Conservation (phyloP, 2,888 invertebrate genomes). For the Eucera pruinosa region DNA sequence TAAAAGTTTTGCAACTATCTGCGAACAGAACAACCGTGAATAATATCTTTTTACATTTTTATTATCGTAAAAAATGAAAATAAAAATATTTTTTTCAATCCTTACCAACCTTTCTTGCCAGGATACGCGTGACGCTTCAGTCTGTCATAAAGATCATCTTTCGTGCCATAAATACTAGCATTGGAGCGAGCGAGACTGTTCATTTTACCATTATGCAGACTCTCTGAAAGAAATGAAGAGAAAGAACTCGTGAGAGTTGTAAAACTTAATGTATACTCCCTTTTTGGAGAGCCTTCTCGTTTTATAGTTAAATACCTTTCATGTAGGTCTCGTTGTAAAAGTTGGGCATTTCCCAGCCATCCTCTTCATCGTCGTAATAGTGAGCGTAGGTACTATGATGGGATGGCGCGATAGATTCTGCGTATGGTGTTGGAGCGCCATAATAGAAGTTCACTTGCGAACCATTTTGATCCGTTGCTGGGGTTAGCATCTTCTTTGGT, state of each 20-base stretch:
- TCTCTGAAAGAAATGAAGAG: slow-evolving; percentile 82
- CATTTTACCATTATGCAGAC: slow-evolving; percentile 95
- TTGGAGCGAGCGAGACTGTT: slow-evolving; percentile 96
- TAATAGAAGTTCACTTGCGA: slow-evolving; percentile 98
- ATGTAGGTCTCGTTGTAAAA: slow-evolving; percentile 98
- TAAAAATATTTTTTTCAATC: too few species aligned
- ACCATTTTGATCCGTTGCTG: slow-evolving; percentile 95
- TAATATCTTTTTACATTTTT: neutral
- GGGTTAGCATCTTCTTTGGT: slow-evolving; percentile 95
- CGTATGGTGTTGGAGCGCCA: slow-evolving; percentile 97
- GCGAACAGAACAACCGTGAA: too few species aligned
- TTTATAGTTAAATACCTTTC: slow-evolving; percentile 89
- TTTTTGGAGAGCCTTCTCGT: too few species aligned
- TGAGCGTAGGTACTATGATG: slow-evolving; percentile 98
- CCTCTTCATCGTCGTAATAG: slow-evolving; percentile 97
- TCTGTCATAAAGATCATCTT: slow-evolving; percentile 97
- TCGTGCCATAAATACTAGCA: slow-evolving; percentile 97
- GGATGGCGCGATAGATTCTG: slow-evolving; percentile 97
- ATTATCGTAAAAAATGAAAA: neutral
- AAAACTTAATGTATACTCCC: neutral
- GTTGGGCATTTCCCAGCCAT: slow-evolving; percentile 99
- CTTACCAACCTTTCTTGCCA: slow-evolving; percentile 95
- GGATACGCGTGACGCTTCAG: slow-evolving; percentile 97
- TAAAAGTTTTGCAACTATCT: neutral
- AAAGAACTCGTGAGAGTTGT: neutral